These are phyloP conservation scores for Hippopotamus amphibius DNA, from an alignment of 2,113 vertebrate species.

Conservation along the genomic window DNA sequence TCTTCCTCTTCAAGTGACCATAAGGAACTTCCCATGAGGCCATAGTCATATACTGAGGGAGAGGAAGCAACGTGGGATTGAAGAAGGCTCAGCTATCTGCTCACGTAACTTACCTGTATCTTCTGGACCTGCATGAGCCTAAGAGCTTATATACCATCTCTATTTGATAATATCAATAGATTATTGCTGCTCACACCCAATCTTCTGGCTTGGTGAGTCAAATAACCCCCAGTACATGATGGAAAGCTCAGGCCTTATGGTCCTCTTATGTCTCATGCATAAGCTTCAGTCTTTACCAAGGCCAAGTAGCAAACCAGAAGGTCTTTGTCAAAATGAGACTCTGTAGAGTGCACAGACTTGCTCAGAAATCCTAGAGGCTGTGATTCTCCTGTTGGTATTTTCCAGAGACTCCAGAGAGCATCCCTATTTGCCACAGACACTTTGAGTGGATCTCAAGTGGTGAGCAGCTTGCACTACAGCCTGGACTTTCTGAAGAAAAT, in stretches of 20 bases:
- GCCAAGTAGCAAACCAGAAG: not conserved
- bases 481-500: not conserved
- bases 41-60: fast-evolving
- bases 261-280: not conserved
- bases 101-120: not conserved
- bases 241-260: not conserved
- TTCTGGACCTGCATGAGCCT: not conserved
- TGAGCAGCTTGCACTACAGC: fast-evolving
- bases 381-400: not conserved
- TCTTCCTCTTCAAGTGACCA: not conserved
- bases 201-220: not conserved
- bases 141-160: not conserved
- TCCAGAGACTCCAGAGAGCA: not conserved
- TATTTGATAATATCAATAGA: not conserved
- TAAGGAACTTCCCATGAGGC: not conserved
- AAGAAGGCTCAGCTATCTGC: not conserved
- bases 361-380: not conserved
- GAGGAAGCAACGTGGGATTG: not conserved
- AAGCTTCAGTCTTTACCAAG: not conserved
- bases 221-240: not conserved
- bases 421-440: not conserved
- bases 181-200: not conserved
- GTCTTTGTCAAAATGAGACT: not conserved
- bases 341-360: not conserved
- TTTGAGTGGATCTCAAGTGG: not conserved